Percentiles rank a stretch among this genome's conserved stretches.
These are phyloP conservation scores for Equus quagga DNA, from an alignment of 2,113 vertebrate genomes.

Conservation along the genomic window DNA sequence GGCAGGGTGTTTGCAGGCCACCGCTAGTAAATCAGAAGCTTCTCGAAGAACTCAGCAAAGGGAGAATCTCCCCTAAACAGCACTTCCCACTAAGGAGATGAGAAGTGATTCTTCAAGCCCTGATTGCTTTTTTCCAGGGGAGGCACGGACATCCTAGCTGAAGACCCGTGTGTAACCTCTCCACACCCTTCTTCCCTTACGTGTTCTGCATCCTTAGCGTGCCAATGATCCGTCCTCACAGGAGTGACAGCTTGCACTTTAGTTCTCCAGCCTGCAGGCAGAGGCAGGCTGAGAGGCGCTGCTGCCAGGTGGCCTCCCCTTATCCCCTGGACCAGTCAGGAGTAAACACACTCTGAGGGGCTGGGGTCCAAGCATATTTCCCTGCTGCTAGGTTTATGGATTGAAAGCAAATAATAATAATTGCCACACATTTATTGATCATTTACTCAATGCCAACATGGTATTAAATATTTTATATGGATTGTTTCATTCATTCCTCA, in stretches of 20 bases:
- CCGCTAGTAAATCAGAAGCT: not conserved
- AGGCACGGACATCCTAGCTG: not conserved
- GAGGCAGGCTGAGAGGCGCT: not conserved
- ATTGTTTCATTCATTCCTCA: not conserved
- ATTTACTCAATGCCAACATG: not conserved
- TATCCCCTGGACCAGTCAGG: not conserved
- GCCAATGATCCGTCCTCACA: not conserved
- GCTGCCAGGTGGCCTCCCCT: not conserved
- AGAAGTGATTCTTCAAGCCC: not conserved
- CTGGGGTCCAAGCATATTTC: not conserved
- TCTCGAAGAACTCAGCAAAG: not conserved
- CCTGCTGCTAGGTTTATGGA: not conserved
- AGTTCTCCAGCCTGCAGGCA: not conserved
- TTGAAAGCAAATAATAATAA: not conserved
- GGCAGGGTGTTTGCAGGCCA: not conserved
- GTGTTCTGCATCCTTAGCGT: not conserved
- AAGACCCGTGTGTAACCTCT: not conserved
- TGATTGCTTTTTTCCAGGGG: not conserved
- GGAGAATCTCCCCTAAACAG: not conserved
- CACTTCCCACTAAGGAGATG: not conserved
- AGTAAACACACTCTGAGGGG: not conserved
- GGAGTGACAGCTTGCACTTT: not conserved
- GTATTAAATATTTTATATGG: not conserved
- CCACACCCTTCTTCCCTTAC: not conserved
- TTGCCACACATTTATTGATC: not conserved